A percentile compares a stretch with the other conserved stretches of the same genome.
Evolutionary conservation across 2,888 invertebrate genomes (phyloP).

Genomic region (Drosophila prostipennis): DNA sequence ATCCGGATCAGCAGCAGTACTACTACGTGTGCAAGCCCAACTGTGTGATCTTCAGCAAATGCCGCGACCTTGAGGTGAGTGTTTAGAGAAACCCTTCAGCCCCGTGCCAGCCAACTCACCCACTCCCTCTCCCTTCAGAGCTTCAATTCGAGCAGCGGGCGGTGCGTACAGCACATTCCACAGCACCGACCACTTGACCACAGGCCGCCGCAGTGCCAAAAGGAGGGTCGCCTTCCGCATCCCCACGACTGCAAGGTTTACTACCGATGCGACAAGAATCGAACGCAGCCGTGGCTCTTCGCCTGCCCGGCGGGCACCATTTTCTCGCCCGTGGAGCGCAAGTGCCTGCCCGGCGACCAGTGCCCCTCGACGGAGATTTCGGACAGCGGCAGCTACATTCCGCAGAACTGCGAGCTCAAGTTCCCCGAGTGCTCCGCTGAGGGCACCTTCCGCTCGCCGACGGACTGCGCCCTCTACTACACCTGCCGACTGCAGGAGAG

Average conservation of each 20-base stretch:
- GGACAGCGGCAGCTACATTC: slow-evolving; percentile 67
- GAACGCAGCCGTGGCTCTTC: slow-evolving; percentile 70
- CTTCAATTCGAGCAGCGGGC: slow-evolving; percentile 71
- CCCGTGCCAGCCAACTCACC: too few species aligned
- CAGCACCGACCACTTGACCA: slow-evolving; percentile 27
- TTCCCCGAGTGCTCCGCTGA: slow-evolving; percentile 82
- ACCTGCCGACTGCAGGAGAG: slow-evolving; percentile 81
- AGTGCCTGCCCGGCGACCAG: slow-evolving; percentile 76
- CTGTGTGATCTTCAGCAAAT: slow-evolving; percentile 83
- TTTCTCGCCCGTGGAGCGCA: slow-evolving; percentile 75
- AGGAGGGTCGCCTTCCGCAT: slow-evolving; percentile 82
- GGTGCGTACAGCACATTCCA: slow-evolving; percentile 69
- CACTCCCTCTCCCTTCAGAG: slow-evolving; percentile 49
- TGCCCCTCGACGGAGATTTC: slow-evolving; percentile 81
- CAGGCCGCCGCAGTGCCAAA: slow-evolving; percentile 66
- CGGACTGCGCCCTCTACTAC: slow-evolving; percentile 84
- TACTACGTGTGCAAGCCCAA: slow-evolving; percentile 84
- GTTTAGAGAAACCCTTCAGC: too few species aligned
- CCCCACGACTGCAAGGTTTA: slow-evolving; percentile 80
- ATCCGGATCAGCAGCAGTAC: slow-evolving; percentile 83
- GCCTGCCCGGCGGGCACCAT: slow-evolving; percentile 79
- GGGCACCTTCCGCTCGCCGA: slow-evolving; percentile 82
- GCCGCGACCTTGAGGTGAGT: slow-evolving; percentile 79
- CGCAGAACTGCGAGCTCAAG: slow-evolving; percentile 75
- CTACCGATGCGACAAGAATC: slow-evolving; percentile 79